Conservation (phyloP, 2,797 vertebrate genomes). For the Triplophysa bombifrons region DNA sequence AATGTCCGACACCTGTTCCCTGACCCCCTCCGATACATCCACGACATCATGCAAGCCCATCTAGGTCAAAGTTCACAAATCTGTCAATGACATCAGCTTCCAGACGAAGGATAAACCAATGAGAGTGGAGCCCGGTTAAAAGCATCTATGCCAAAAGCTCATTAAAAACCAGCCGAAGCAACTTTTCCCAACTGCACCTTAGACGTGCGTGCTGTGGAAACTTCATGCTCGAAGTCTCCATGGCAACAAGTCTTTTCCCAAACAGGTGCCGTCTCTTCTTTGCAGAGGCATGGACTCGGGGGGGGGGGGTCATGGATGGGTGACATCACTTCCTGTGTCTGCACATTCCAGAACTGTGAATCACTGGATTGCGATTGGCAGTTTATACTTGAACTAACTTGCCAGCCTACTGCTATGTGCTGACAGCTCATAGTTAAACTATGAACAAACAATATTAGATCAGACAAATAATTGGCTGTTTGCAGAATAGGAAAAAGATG, state of each 20-base stretch:
- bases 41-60: constrained; percentile 18
- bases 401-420: background rate
- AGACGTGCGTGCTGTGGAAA: constrained; percentile 25
- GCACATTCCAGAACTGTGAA: constrained; percentile 60
- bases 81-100: constrained; percentile 39
- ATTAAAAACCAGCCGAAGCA: constrained; percentile 24
- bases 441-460: constrained; percentile 19
- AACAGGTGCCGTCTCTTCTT: constrained; percentile 40
- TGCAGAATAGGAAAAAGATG: background rate
- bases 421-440: constrained; percentile 23
- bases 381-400: constrained; percentile 34
- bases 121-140: constrained; percentile 19
- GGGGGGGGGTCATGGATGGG: background rate
- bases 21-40: constrained; percentile 20
- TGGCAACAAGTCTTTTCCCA: background rate
- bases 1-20: constrained; percentile 53
- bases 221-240: background rate
- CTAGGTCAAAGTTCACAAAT: constrained; percentile 51
- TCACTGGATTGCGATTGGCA: constrained; percentile 59
- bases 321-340: constrained; percentile 69
- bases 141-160: background rate
- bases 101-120: background rate
- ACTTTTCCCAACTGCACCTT: constrained; percentile 14
- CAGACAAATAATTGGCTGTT: background rate
- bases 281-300: constrained; percentile 18